Base-by-base conservation (phyloP, 2,113 vertebrate species). In the Gadus chalcogrammus region DNA sequence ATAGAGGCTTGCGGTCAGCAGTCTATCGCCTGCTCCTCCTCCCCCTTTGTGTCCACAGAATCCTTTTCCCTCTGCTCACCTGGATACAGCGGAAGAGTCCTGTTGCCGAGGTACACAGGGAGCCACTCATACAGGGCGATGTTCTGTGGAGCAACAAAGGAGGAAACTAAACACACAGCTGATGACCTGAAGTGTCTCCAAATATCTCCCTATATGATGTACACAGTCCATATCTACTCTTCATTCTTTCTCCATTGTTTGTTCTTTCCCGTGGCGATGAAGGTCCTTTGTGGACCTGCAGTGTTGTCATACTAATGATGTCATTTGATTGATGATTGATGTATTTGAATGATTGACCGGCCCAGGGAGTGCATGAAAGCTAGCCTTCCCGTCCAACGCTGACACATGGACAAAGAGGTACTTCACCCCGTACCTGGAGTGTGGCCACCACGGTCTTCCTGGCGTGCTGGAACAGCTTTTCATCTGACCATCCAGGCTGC, bases 91-190 rank as follows among this genome's bases (percentile, higher is more conserved):
- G 93, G 82, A 56, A 91, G 67, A 0, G 1, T 31, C 64, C 28
- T 83, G 75, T 73, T 74, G 76, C 88, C 83, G 80, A 93, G 83
- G 92, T 83, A 77, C 60, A 55, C 81, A 0, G 95, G 96, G 74
- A 99, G 90, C 97, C 97, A 99, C 77, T 99, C 95, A 0, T 99
- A 97, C 55, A 98, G 66, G 13, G 88, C 91, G 0, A 97, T 95
- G 66, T 83, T 98, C 97, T 97, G 75, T 35, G 9, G 31, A 68
- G 63, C 31, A 84, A 58, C 42, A 31, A 53, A 28, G 15, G 8
- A 15, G 8, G 2, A 20, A n/a, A 52, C 3, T 65, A 28, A n/a
- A 48, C 55, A 75, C 81, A 64, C 61, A 61, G 35, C 53, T 72
- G 15, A 71, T 35, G 66, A 61, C 69, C 68, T 35, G 31, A 35